Base-by-base conservation (phyloP, 2,797 vertebrate genomes). In the Spheniscus humboldti region DNA sequence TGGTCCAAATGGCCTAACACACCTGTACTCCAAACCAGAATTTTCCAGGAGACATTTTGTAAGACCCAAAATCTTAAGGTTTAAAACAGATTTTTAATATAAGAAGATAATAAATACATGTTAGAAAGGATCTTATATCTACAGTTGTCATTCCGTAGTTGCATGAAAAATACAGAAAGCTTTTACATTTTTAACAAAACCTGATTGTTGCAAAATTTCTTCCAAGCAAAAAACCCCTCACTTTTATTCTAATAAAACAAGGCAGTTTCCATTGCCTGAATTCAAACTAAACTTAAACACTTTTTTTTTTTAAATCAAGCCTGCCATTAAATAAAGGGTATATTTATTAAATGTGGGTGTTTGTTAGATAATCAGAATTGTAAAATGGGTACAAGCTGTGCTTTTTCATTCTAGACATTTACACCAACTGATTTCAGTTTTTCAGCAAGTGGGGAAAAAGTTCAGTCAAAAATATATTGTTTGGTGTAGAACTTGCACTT, bases 351-450 rank as follows among this genome's bases (percentile, higher is more conserved):
- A 87, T 28, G 78, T 86, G 31, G 66, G 81, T 6, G 22, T 90
- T 95, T 6, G 22, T 91, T 95, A 85, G 37, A 93, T 86, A 53
- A 93, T 92, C 83, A 88, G 84, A 96, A 90, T 37, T 96, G 56
- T 82, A 92, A 74, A 96, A 77, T 13, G 57, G 55, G 74, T 81
- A 84, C 80, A 90, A 96, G 43, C 52, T 88, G 56, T 95, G 59
- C 72, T 95, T 97, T 96, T 86, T 93, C 71, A 87, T 77, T 64
- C 53, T 80, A 92, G 94, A 76, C 31, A 53, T 79, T 84, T 77
- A 30, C 3, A 93, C 18, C 20, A 89, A 45, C 35, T 63, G 53
- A 86, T 94, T 96, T 87, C 41, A 84, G 47, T 63, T 76, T 93
- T 91, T 37, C n/a, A n/a, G 16, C 57, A 88, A 43, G 35, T 48